Conservation (phyloP, 53 echinoderm and acorn worm species). For the Zoroaster sp. region DNA sequence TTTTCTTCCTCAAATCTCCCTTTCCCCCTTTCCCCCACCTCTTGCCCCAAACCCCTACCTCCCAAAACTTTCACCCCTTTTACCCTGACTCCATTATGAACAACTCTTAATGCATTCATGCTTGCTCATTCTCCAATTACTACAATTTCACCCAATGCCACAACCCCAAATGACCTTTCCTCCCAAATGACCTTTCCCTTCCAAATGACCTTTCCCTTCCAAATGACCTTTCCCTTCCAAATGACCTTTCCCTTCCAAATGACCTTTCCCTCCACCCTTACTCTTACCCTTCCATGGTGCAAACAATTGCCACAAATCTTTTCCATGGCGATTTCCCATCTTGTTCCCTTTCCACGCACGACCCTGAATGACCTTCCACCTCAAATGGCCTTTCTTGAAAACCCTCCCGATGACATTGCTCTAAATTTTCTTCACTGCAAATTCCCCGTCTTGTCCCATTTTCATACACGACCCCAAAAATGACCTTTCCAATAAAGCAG, state of each 20-base stretch:
- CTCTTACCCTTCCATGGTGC: background rate
- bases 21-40: background rate
- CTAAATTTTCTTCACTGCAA: background rate
- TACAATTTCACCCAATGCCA: background rate
- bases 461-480: background rate
- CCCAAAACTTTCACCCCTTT: background rate
- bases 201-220: background rate
- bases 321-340: too few species aligned
- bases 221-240: background rate
- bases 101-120: background rate
- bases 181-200: background rate
- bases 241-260: background rate
- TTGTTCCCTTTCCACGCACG: too few species aligned
- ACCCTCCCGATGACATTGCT: background rate
- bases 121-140: background rate
- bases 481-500: conserved; percentile 62
- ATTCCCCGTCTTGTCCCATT: background rate
- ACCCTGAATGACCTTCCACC: too few species aligned
- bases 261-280: background rate
- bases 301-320: too few species aligned
- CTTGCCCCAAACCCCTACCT: background rate
- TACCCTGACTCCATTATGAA: background rate
- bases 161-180: background rate
- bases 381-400: background rate
- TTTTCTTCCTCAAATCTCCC: background rate